phyloP scores from a whole-genome alignment of 1,140 invertebrate genomes.

The Drosophila sechellia region DNA sequence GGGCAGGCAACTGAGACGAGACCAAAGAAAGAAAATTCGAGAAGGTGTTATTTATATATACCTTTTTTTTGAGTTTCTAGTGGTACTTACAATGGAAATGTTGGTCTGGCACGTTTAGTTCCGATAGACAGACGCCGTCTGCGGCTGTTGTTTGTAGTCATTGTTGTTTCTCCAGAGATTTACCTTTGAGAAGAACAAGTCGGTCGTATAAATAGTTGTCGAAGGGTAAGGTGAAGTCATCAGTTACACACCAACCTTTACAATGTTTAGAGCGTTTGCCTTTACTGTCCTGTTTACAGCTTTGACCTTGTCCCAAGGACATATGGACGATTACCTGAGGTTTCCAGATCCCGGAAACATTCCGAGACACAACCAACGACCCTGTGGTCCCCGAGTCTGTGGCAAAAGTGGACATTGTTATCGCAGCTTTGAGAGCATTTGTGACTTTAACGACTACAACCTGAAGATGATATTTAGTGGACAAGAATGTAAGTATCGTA shows the following conservation, averaged over 20 bases:
- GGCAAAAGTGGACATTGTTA: constrained; percentile 41
- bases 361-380: background rate
- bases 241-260: constrained; percentile 22
- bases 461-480: constrained; percentile 33
- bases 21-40: constrained; percentile 19
- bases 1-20: constrained; percentile 11
- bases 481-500: constrained; percentile 24
- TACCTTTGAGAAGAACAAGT: constrained; percentile 2
- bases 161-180: constrained; percentile 10
- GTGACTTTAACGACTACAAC: constrained; percentile 42
- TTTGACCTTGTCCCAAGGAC: constrained; percentile 11
- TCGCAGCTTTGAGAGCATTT: constrained; percentile 42
- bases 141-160: background rate
- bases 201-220: constrained; percentile 30
- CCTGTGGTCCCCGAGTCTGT: constrained; percentile 44
- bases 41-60: constrained; percentile 5
- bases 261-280: constrained; percentile 20
- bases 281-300: constrained; percentile 4
- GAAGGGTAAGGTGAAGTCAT: constrained; percentile 27
- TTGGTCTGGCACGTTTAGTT: constrained; percentile 14
- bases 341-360: background rate
- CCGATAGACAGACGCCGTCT: constrained; percentile 37
- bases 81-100: constrained; percentile 18
- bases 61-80: constrained; percentile 8
- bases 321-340: constrained; percentile 14